Evolutionary conservation across 2,888 invertebrate genomes (phyloP).

Genomic region (Amblyjoppa proteus): DNA sequence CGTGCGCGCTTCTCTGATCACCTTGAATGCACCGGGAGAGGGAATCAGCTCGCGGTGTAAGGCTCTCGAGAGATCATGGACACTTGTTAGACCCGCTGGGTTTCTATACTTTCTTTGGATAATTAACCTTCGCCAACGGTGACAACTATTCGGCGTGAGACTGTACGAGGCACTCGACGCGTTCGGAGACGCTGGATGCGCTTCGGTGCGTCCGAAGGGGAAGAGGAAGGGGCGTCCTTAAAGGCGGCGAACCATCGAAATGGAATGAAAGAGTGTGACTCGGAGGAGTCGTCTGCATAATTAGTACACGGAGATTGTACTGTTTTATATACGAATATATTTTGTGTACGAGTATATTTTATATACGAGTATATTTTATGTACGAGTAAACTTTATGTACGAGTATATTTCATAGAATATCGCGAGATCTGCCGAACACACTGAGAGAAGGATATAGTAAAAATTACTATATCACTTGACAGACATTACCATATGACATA

Average conservation of each 20-base stretch:
- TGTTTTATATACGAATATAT: not conserved
- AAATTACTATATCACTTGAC: too few relatives aligned
- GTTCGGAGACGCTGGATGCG: not conserved
- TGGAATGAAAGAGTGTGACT: slow-evolving; percentile 17
- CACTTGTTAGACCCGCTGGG: slow-evolving; percentile 68
- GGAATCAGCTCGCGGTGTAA: slow-evolving; percentile 30
- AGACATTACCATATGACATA: too few relatives aligned
- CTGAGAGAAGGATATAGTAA: too few relatives aligned
- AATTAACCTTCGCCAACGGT: slow-evolving; percentile 75
- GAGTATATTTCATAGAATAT: too few relatives aligned
- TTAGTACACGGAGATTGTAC: not conserved
- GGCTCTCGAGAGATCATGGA: slow-evolving; percentile 24
- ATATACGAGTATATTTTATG: too few relatives aligned
- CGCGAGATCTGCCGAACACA: too few relatives aligned
- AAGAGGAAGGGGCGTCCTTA: not conserved
- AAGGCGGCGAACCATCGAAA: slow-evolving; percentile 16
- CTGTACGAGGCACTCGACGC: not conserved
- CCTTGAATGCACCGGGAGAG: slow-evolving; percentile 71
- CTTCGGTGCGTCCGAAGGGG: slow-evolving; percentile 9
- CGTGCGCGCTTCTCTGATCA: slow-evolving; percentile 73
- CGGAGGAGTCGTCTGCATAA: not conserved
- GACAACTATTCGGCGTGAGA: slow-evolving; percentile 36
- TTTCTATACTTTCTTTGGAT: slow-evolving; percentile 78
- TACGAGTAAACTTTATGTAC: too few relatives aligned
- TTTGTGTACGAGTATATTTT: not conserved